Evolutionary conservation across 2,888 invertebrate genomes (phyloP), one percentile per base, ranked within the genome.

Genomic region (Pheosia gnoma): DNA sequence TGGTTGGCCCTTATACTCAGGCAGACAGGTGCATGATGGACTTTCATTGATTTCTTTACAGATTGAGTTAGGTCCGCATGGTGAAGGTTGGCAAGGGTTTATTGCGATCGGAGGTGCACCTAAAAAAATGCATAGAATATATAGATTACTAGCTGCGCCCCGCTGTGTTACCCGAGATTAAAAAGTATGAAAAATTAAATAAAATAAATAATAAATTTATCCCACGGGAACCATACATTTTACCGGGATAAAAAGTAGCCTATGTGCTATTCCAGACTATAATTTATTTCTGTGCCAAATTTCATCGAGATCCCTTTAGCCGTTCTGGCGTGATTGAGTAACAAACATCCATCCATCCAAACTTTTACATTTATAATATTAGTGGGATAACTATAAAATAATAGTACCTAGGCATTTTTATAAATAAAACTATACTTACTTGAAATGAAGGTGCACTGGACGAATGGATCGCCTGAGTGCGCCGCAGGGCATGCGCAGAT

Each of bases 1-100:
- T 55, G 97, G 97, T 61, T 95, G 92, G 58, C 97, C 97, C 63
- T 94, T 94, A 75, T 95, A 96, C 77, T 95, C 95, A 52, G 95
- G 94, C 65, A 96, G 87, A 78, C 97, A 97, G 38, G 95, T 95
- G 79, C 97, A 97, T 0, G 96, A 96, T 1, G 97, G 96, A 47
- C 94, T 94, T 65, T 95, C 95, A 67, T 96, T 95, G 13, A 95
- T 86, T 66, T 95, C 94, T 81, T 95, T 94, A 78, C 97, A 97
- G 81, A 96, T 94, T 2, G 97, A 95, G 80, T 96, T 96, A 0
- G 96, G 95, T 13, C 97, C 97, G 83, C 97, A 97, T 0, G 97
- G 97, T 58, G 96, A 96, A 56, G 97, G 97, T 72, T 94, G 94
- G 79, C 97, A 97, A 5, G 96, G 96, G 78, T 96, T 95, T 59